A percentile compares a stretch with the other conserved stretches of the same genome.
Evolutionary conservation across 2,888 invertebrate species (phyloP).

Genomic region (Atrina japonica): DNA sequence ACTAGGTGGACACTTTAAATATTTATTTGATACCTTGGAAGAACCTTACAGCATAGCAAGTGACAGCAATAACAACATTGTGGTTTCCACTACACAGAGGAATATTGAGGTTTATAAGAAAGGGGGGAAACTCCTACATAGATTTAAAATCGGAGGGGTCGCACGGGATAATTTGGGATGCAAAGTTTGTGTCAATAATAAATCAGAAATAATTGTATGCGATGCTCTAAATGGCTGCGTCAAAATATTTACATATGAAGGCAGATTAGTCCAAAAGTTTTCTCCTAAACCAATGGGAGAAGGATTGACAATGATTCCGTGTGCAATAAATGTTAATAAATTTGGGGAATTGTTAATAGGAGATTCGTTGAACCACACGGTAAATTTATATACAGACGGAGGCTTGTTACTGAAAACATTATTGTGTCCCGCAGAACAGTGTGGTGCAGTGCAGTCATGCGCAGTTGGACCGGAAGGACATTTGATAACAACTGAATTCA

Average conservation of each 20-base stretch:
- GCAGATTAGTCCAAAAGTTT: conserved; percentile 66
- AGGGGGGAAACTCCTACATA: conserved; percentile 59
- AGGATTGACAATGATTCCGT: conserved; percentile 68
- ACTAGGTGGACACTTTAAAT: conserved; percentile 63
- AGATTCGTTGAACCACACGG: conserved; percentile 73
- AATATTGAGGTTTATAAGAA: conserved; percentile 67
- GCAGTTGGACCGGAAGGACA: conserved; percentile 77
- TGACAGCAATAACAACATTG: conserved; percentile 67
- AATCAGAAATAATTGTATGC: conserved; percentile 70
- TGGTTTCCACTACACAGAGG: conserved; percentile 62
- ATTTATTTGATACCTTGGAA: conserved; percentile 56
- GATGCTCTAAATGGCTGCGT: conserved; percentile 64
- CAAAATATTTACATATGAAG: conserved; percentile 67
- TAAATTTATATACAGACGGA: conserved; percentile 71
- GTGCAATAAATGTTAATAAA: conserved; percentile 68
- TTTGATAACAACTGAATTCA: conserved; percentile 71
- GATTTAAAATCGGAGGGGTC: conserved; percentile 51
- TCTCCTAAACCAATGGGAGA: conserved; percentile 57
- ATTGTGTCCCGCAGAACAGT: conserved; percentile 70
- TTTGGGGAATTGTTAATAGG: conserved; percentile 70
- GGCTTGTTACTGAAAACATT: conserved; percentile 68
- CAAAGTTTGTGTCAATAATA: conserved; percentile 63
- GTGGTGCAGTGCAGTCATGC: conserved; percentile 71
- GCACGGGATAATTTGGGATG: conserved; percentile 40
- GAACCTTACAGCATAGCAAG: conserved; percentile 69